A percentile compares a stretch with the other conserved stretches of the same genome.
Conservation (phyloP, 1,140 invertebrate species). For the Drosophila burlai region DNA sequence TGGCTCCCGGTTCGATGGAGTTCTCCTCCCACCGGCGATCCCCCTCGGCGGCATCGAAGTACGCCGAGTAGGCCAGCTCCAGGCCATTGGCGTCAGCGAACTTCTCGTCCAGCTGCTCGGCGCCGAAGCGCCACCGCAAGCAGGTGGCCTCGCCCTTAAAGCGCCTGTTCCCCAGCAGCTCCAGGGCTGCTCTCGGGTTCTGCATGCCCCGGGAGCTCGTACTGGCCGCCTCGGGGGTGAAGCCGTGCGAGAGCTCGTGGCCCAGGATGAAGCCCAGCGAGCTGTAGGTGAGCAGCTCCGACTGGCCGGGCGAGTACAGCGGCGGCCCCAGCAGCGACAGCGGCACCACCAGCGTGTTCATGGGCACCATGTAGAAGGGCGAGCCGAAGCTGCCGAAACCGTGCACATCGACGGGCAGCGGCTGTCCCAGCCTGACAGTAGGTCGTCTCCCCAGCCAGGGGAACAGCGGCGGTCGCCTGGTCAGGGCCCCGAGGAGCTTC, state of each 20-base stretch:
- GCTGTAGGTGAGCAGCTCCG: constrained; percentile 30
- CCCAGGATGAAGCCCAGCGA: constrained; percentile 56
- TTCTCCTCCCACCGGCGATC: background rate
- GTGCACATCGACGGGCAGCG: constrained; percentile 3
- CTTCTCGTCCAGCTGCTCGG: constrained; percentile 32
- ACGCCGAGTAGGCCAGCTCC: constrained; percentile 42
- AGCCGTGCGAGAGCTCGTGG: constrained; percentile 61
- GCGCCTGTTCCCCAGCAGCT: background rate
- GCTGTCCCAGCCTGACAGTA: background rate
- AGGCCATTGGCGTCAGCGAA: constrained; percentile 54
- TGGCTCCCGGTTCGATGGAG: background rate
- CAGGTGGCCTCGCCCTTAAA: constrained; percentile 4
- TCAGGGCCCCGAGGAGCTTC: background rate
- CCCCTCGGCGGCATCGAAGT: background rate
- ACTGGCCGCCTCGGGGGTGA: constrained; percentile 12
- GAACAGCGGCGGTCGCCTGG: background rate
- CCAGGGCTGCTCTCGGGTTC: accelerated
- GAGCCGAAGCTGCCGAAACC: constrained; percentile 48
- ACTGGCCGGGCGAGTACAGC: constrained; percentile 32
- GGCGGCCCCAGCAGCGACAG: constrained; percentile 38
- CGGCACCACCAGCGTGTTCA: constrained; percentile 52
- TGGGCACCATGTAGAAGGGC: constrained; percentile 34
- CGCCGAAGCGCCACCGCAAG: background rate
- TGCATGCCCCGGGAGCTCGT: constrained; percentile 15
- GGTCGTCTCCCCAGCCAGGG: background rate